Conservation (phyloP, 2,113 vertebrate species). For the Penelope pileata region DNA sequence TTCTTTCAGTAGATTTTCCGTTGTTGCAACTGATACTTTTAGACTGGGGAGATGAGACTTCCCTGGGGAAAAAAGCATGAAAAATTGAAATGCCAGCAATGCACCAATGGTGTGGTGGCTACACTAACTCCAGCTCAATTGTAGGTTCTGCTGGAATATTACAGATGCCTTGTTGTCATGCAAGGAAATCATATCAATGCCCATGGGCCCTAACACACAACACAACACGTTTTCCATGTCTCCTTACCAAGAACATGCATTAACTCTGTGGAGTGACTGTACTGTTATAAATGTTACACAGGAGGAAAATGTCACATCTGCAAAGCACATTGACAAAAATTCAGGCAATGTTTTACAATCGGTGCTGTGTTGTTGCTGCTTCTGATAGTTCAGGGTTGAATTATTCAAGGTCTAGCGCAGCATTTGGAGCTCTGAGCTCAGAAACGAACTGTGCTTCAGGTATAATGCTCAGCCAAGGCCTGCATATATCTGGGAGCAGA, state of each 20-base stretch:
- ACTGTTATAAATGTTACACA: neutral
- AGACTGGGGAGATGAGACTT: neutral
- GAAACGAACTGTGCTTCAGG: neutral
- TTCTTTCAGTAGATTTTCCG: neutral
- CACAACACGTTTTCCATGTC: neutral
- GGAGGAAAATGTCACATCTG: neutral
- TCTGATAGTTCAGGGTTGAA: neutral
- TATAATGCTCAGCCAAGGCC: neutral
- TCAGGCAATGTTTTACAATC: neutral
- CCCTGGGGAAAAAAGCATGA: conserved; percentile 17
- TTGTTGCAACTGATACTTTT: neutral
- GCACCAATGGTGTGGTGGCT: neutral
- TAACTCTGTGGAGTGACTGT: neutral
- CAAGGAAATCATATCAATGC: conserved; percentile 35
- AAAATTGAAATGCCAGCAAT: conserved; percentile 41
- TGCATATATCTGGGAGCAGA: neutral
- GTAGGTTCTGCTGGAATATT: conserved; percentile 4
- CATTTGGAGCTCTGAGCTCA: neutral
- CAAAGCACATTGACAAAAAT: neutral
- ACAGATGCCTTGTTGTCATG: neutral
- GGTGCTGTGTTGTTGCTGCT: neutral
- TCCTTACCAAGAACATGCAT: neutral
- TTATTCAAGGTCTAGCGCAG: neutral
- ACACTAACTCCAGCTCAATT: neutral
- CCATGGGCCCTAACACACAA: neutral